These are phyloP conservation scores for Patella vulgata DNA, from an alignment of 1,140 invertebrate species.

Conservation along the genomic window DNA sequence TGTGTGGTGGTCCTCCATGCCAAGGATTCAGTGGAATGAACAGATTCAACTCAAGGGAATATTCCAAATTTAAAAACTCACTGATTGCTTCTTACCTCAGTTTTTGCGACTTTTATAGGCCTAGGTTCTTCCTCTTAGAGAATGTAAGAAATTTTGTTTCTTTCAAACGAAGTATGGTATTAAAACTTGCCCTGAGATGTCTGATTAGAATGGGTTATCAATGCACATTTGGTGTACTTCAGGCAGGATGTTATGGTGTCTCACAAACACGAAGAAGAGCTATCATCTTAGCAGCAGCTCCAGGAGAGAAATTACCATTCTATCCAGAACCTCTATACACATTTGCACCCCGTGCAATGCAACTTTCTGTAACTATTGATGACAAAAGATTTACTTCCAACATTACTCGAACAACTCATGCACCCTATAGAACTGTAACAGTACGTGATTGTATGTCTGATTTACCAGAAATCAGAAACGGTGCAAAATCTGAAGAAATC, in stretches of 20 bases:
- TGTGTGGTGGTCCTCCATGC: conserved; percentile 91
- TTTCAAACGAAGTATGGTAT: conserved; percentile 84
- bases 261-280: conserved; percentile 82
- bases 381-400: conserved; percentile 73
- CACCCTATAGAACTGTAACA: conserved; percentile 79
- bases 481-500: conserved; percentile 77
- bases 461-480: conserved; percentile 81
- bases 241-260: conserved; percentile 88
- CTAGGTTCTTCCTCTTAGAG: conserved; percentile 86
- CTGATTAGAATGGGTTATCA: conserved; percentile 88
- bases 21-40: conserved; percentile 94
- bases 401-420: conserved; percentile 72
- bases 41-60: conserved; percentile 86
- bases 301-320: conserved; percentile 80
- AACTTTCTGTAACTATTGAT: conserved; percentile 79
- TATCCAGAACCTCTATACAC: conserved; percentile 85
- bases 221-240: conserved; percentile 85
- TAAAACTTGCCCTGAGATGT: conserved; percentile 83
- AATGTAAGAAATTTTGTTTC: conserved; percentile 88
- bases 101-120: conserved; percentile 88
- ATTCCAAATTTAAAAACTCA: conserved; percentile 89
- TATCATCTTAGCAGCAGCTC: conserved; percentile 85
- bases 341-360: conserved; percentile 79
- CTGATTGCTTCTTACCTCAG: conserved; percentile 85
- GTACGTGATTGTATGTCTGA: conserved; percentile 86